Percentiles rank a stretch among this genome's conserved stretches.
phyloP scores from a whole-genome alignment of 1,140 invertebrate genomes.

The Heliothis virescens region DNA sequence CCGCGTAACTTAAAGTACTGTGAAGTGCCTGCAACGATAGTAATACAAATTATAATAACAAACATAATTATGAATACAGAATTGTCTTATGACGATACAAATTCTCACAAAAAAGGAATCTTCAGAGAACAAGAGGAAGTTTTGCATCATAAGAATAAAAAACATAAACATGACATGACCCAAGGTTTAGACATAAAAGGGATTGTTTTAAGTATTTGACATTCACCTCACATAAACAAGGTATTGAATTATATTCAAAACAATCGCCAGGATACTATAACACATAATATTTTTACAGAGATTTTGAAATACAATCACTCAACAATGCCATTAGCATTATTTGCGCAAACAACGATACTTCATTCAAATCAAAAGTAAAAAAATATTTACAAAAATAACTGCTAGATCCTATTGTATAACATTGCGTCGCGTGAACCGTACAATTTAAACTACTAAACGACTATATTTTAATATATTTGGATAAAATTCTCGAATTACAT shows the following conservation, averaged over 20 bases:
- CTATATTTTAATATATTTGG: conserved; percentile 75
- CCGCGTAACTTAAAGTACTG: conserved; percentile 42
- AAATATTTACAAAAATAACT: conserved; percentile 72
- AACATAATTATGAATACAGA: not conserved
- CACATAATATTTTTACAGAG: conserved; percentile 9
- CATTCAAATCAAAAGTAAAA: conserved; percentile 68
- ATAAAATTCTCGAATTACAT: conserved; percentile 66
- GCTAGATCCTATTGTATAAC: conserved; percentile 58
- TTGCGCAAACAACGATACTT: conserved; percentile 59
- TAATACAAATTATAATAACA: conserved; percentile 23
- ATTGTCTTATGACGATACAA: not conserved
- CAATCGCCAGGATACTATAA: not conserved
- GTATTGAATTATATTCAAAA: not conserved
- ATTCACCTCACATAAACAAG: conserved; percentile 37
- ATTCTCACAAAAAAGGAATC: not conserved
- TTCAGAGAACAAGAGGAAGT: not conserved
- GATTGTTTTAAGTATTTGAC: not conserved
- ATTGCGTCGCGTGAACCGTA: conserved; percentile 64
- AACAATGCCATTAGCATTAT: not conserved
- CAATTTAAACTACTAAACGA: conserved; percentile 61
- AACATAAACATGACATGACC: not conserved
- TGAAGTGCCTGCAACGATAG: conserved; percentile 37
- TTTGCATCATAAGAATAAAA: not conserved
- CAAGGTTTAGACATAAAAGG: not conserved
- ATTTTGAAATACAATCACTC: not conserved